Base-by-base conservation (phyloP, 2,888 invertebrate species). In the Megaustenia siamemsis region DNA sequence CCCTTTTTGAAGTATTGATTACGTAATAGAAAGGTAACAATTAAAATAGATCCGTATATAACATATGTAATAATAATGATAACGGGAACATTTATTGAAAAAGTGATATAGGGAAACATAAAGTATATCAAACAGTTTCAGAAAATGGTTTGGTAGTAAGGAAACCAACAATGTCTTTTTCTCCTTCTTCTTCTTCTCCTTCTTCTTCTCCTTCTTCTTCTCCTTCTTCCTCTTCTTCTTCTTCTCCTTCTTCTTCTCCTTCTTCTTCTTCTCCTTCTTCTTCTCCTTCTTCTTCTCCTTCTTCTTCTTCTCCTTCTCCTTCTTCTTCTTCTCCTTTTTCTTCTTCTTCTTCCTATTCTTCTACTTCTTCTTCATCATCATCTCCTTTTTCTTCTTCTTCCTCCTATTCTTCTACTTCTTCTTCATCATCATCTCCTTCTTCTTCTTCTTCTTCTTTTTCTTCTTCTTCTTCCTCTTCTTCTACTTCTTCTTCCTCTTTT, bases 261-360 rank as follows among this genome's bases (percentile, higher is more conserved):
- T 69, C 69, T 69, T 69, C 69, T 69, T 69, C 69, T 69, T 69
- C 69, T 32, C 32, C 69, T 69, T 69, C 69, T 32, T 69, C 69
- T 69, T 69, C 69, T 32, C 32, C 69, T 69, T 69, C 69, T 32
- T 69, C 69, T 69, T 69, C 69, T 60, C 24, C 35, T 69, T 40
- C 35, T 60, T 6, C 24, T 18, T 21, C 45, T 21, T 75, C 45
- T 40, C 43, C 40, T 60, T n/a, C 60, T 60, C 24, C 60, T 60
- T 4, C 24, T 15, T 15, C 12, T 60, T 4, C 60, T 60, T n/a
- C 60, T 60, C 24, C 60, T 60, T n/a, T 24, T 60, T n/a, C 24
- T 60, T 6, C 15, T 10, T 10, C 49, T 49, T 49, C 49, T 49
- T 49, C 8, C 15, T 49, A 6, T 49, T 49, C 49, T 49, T 49